Evolutionary conservation across 2,797 vertebrate species (phyloP), one percentile per base, ranked within the genome.

Genomic region (Notolabrus celidotus): DNA sequence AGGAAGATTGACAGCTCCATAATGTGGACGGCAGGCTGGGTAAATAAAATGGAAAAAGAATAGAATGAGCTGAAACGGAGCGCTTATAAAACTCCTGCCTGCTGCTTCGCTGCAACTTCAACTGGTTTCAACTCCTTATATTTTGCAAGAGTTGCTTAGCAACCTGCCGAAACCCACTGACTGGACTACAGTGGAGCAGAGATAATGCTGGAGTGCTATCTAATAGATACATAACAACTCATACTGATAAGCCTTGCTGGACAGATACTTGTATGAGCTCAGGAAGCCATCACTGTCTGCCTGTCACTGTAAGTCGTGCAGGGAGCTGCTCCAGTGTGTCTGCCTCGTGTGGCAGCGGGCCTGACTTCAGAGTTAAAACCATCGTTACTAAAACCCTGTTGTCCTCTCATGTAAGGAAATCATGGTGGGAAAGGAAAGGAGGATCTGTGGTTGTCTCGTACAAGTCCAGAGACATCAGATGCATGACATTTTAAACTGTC

Each of bases 71-170:
- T 67, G 43, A 77, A 75, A 67, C 33, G 0, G 34, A 36, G 51
- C 8, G 20, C 77, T 74, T 58, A 54, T 77, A 78, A 85, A 82
- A 81, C 57, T 47, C 61, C 49, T 29, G 67, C 65, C 58, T 73
- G 42, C 71, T 68, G 61, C 71, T 47, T 45, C 65, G 66, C 69
- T 70, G 43, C 23, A 47, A 68, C 78, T 67, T 64, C 70, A 52
- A 49, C 70, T 57, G 20, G 16, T 58, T 74, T 83, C 59, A 47
- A 31, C 78, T 77, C 65, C 79, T 67, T 87, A 46, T 90, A 69
- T 91, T 88, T 85, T 66, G 29, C 68, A 58, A 74, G 69, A 45
- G 91, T 91, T 92, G 88, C 91, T 77, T 71, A 36, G 92, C 88
- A 84, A 93, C 92, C 54, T 23, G 49, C 43, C 53, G 77, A 77